A percentile compares a stretch with the other conserved stretches of the same genome.
These are phyloP conservation scores for Podarcis lilfordi DNA, from an alignment of 2,797 vertebrate species.

Conservation along the genomic window DNA sequence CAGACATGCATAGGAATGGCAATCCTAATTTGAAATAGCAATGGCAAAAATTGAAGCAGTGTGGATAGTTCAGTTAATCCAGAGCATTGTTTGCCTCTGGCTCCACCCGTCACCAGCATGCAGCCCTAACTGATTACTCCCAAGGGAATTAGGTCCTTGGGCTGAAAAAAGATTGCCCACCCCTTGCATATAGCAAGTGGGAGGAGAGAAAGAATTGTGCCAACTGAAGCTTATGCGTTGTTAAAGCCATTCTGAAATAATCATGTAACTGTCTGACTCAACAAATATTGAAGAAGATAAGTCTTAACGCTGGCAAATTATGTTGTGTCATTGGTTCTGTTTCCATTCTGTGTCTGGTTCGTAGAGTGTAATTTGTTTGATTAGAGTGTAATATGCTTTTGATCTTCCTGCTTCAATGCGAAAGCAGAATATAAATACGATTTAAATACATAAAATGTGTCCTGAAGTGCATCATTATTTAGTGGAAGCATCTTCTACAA, in stretches of 20 bases:
- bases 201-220: neutral
- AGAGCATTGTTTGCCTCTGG: too few relatives aligned
- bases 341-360: neutral
- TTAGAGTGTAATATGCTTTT: too few relatives aligned
- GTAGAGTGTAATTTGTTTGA: constrained; percentile 10
- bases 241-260: neutral
- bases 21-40: too few relatives aligned
- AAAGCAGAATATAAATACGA: constrained; percentile 20
- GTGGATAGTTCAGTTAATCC: too few relatives aligned
- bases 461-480: neutral
- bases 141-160: too few relatives aligned
- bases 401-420: constrained; percentile 4
- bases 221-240: neutral
- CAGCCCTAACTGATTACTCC: too few relatives aligned
- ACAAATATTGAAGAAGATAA: neutral
- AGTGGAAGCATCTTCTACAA: neutral
- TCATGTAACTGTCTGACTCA: neutral
- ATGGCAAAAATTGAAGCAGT: too few relatives aligned
- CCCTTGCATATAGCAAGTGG: neutral
- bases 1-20: too few relatives aligned
- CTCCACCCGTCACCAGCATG: too few relatives aligned
- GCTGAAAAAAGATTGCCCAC: too few relatives aligned
- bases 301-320: neutral
- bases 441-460: neutral
- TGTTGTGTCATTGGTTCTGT: constrained; percentile 6